Base-by-base conservation (phyloP, 2,797 vertebrate genomes). In the Limnodromus scolopaceus region DNA sequence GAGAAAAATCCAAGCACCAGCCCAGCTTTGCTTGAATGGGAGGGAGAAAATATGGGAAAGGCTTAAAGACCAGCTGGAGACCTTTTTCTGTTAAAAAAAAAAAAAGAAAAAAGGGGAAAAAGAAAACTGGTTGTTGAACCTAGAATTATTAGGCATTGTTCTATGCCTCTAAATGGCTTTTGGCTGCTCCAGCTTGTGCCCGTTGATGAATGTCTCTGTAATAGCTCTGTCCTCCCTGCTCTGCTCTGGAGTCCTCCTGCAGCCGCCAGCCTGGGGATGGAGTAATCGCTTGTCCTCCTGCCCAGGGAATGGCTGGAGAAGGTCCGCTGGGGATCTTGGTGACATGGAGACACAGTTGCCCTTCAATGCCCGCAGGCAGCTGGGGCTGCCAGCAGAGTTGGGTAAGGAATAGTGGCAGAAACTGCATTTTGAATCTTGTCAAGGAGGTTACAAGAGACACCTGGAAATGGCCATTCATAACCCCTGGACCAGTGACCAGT, bases 171-270 rank as follows among this genome's bases (percentile, higher is more conserved):
- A 24, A 18, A 23, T 4, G 19, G 18, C 27, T 64, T 28, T 18
- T 39, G 38, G 9, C 18, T 2, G 2, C 53, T 23, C 10, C n/a
- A 51, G 45, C 68, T 68, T 10, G 0, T 3, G 16, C 2, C 13
- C 0, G 2, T 4, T 16, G 2, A 3, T 6, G 61, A 43, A 14
- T 5, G 2, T 18, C n/a, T 28, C 49, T 18, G n/a, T 3, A 1
- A 15, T 1, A 18, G 16, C 38, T 46, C 32, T 27, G 58, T 6
- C 32, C 43, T 30, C 28, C 18, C 2, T 20, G 19, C 53, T 53
- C 51, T 36, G 66, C 15, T n/a, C 58, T 27, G 7, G 49, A 36
- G 24, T 4, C 23, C 74, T 15, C 16, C 28, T 18, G 30, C 49
- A 30, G 24, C 72, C 0, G 1, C 32, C 9, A 43, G 16, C 25